Conservation (phyloP, 2,797 vertebrate species). For the Brachymystax lenok region DNA sequence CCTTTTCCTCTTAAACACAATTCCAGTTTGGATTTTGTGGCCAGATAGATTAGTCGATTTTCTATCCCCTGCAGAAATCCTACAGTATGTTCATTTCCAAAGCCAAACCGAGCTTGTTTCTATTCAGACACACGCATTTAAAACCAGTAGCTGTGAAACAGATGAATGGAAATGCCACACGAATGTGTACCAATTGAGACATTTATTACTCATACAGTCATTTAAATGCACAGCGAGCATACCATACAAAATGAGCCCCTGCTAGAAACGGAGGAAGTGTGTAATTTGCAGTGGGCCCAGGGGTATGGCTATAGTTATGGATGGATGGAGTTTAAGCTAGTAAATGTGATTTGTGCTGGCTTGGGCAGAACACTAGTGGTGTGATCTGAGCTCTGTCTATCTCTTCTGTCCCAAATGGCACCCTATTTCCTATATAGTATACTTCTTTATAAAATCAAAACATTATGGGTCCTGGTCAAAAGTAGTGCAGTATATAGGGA, state of each 20-base stretch:
- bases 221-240: slow-evolving; percentile 32
- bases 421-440: too few relatives aligned
- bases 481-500: too few relatives aligned
- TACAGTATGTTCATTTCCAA: slow-evolving; percentile 42
- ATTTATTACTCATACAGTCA: slow-evolving; percentile 11
- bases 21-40: too few relatives aligned
- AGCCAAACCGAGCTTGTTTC: slow-evolving; percentile 46
- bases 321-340: background rate
- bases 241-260: slow-evolving; percentile 28
- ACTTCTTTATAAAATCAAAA: too few relatives aligned
- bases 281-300: slow-evolving; percentile 9
- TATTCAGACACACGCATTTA: slow-evolving; percentile 45
- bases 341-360: slow-evolving; percentile 18
- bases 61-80: slow-evolving; percentile 48
- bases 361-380: slow-evolving; percentile 16
- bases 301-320: slow-evolving; percentile 14
- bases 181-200: slow-evolving; percentile 10
- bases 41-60: slow-evolving; percentile 42
- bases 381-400: background rate
- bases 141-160: slow-evolving; percentile 42
- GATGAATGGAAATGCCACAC: too few relatives aligned
- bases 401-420: too few relatives aligned
- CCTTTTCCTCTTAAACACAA: too few relatives aligned
- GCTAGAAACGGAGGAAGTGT: slow-evolving; percentile 23
- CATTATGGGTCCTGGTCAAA: too few relatives aligned